A percentile compares a stretch with the other conserved stretches of the same genome.
These are phyloP conservation scores for Anticlea derivata DNA, from an alignment of 2,888 invertebrate genomes.

Conservation along the genomic window DNA sequence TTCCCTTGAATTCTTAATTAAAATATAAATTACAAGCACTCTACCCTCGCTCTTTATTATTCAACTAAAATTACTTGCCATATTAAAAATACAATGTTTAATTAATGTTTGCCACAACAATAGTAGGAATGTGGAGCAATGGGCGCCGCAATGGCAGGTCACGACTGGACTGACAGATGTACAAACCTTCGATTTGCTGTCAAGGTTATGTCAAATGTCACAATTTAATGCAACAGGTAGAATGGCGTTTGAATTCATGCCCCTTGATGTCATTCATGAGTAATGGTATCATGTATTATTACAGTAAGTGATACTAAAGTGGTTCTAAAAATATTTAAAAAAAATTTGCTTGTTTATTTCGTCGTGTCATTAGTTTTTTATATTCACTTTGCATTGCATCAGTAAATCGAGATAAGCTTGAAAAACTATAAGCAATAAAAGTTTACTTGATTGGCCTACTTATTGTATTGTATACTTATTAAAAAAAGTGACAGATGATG, in stretches of 20 bases:
- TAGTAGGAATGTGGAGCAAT: constrained; percentile 56
- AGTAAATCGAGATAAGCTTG: no score
- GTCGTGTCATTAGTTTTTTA: no score
- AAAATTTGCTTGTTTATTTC: background rate
- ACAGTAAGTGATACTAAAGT: background rate
- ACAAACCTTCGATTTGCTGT: constrained; percentile 48
- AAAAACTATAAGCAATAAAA: no score
- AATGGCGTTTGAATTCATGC: constrained; percentile 17
- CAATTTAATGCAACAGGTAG: constrained; percentile 47
- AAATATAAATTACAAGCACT: constrained; percentile 39
- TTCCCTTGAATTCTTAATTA: constrained; percentile 50
- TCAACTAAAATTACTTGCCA: constrained; percentile 21
- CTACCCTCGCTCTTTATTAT: constrained; percentile 29
- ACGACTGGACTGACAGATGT: constrained; percentile 49
- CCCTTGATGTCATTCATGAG: constrained; percentile 23
- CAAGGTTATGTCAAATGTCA: constrained; percentile 63
- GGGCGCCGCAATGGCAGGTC: constrained; percentile 50
- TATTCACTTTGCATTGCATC: no score
- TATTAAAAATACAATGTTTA: constrained; percentile 40
- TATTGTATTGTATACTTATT: no score
- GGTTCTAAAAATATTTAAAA: background rate
- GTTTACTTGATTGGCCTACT: no score
- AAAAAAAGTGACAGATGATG: no score
- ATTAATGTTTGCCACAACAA: constrained; percentile 47
- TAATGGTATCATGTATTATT: constrained; percentile 10